Evolutionary conservation across 2,797 vertebrate genomes (phyloP), one percentile per base, ranked within the genome.

Genomic region (Psittacula derbiana): DNA sequence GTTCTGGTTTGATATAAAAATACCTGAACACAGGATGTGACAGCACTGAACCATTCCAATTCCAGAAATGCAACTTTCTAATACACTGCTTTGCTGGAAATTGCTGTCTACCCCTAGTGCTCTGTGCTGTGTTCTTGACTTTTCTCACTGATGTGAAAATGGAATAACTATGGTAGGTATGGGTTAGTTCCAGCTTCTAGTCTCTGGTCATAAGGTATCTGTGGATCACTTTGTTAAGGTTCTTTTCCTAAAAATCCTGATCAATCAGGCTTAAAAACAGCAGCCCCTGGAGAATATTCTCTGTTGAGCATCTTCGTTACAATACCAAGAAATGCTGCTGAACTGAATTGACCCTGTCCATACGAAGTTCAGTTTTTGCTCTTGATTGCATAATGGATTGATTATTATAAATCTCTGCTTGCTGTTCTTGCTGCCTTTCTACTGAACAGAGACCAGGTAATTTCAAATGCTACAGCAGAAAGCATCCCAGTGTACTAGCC

Each of bases 391-490:
- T 67, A 89, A 72, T 7, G 1, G 49, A 76, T 83, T 76, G 78
- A 86, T 93, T 83, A 47, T 62, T 72, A 31, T 57, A 47, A 79
- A 62, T 86, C 62, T 62, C 49, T 86, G 52, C 19, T 60, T 71
- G 36, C 21, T 91, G 40, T 86, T 91, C 79, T 91, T 88, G 64
- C 57, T 93, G 80, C 31, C 41, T 86, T 96, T 49, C 75, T 95
- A 70, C 76, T 94, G 81, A 96, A 55, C 87, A 93, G 55, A 91
- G 53, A 92, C 41, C 41, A 71, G 40, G 46, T 90, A 94, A 88
- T 84, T 92, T 65, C 81, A 90, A 90, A 72, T 70, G 66, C 62
- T 73, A 60, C 69, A 86, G 65, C 58, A 96, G 90, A 80, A 88
- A 85, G 25, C 41, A 84, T 55, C 71, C 47, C 43, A 57, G 80